These are phyloP conservation scores for Mesochorus sp. DNA, from an alignment of 2,888 invertebrate genomes.

Conservation along the genomic window DNA sequence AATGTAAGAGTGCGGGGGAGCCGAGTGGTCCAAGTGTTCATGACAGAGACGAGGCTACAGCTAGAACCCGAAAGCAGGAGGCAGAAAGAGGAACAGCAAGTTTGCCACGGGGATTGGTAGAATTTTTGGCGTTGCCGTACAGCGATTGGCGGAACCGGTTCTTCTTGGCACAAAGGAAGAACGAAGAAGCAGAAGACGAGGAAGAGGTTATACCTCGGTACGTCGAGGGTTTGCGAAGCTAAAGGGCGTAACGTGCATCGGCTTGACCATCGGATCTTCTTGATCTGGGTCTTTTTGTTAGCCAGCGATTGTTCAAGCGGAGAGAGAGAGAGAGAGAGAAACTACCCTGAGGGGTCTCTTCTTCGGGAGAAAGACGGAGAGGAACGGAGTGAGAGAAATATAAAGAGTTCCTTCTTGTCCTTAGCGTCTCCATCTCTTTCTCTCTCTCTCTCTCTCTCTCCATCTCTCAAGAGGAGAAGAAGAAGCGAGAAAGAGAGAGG, in stretches of 20 bases:
- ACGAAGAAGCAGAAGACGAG: constrained; percentile 38
- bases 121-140: constrained; percentile 72
- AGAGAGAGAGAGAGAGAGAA: constrained; percentile 32
- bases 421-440: constrained; percentile 46
- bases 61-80: constrained; percentile 27
- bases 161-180: constrained; percentile 69
- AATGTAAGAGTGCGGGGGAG: constrained; percentile 25
- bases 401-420: constrained; percentile 57
- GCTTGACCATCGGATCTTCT: not conserved
- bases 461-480: constrained; percentile 4
- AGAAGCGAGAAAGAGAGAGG: constrained; percentile 1
- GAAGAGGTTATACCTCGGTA: not conserved
- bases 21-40: not conserved
- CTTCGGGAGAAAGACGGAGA: constrained; percentile 17
- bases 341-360: constrained; percentile 50
- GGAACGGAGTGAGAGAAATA: not conserved
- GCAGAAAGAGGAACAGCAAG: constrained; percentile 26
- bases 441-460: constrained; percentile 27
- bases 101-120: constrained; percentile 68
- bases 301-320: not conserved
- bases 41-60: constrained; percentile 5
- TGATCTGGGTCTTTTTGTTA: not conserved
- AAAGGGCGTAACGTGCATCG: constrained; percentile 9
- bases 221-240: not conserved
- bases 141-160: constrained; percentile 73